Evolutionary conservation across 92 coral and sea anemone species (phyloP), one percentile per base, ranked within the genome.

Genomic region (Micromussa lordhowensis): DNA sequence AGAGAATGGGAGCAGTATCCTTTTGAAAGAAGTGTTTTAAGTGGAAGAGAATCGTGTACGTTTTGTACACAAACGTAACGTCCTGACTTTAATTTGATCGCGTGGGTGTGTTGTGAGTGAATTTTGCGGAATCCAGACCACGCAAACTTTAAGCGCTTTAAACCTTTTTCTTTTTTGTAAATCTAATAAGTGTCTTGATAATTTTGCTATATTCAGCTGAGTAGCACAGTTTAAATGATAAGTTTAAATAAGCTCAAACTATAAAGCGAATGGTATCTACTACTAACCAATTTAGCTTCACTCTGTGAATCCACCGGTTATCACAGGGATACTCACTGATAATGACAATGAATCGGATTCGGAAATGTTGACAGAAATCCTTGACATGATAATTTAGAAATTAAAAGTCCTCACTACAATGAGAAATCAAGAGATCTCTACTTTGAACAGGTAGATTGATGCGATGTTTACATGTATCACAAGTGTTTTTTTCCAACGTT

Each of bases 401-500:
- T 97, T 36, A 92, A 93, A 91, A 97, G 99, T 87, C 99, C 99
- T 30, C 98, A 96, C 82, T 97, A 97, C 72, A 96, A 97, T 68
- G 92, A 93, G 31, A 91, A 85, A 53, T 96, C 96, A 69, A 94
- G 81, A 49, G 93, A 94, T 44, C 94, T 94, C 32, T 97, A 96
- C 90, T 97, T 97, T 84, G 98, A 97, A 77, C 99, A 97, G 94
- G 99, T 97, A 86, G 51, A 11, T 8, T 0, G 51, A 8, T 34
- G 90, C 58, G 14, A 17, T 70, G 22, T 70, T 70, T 28, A 28
- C 28, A 17, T 31, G 36, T n/a, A n/a, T n/a, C n/a, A 44, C 51
- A 44, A 44, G 51, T 44, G 12, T 44, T 0, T 44, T 44, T 44
- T 44, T 44, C 13, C 51, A 44, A 44, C 51, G 51, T 44, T 44